These are phyloP conservation scores for Drosophila stalkeri DNA, from an alignment of 2,888 invertebrate genomes.

Conservation along the genomic window DNA sequence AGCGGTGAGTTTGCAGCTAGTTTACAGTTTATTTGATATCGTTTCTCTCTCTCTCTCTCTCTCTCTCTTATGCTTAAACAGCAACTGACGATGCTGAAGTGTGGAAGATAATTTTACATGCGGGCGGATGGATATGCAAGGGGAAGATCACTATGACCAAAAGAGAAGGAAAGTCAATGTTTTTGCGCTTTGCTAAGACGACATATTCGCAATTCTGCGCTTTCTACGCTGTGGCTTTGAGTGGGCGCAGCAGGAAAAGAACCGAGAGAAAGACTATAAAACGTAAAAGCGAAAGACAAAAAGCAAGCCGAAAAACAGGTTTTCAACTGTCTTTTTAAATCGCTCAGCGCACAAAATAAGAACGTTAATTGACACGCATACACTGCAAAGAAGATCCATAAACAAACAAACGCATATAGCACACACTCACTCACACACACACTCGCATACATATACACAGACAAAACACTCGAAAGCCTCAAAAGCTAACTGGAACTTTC, in stretches of 20 bases:
- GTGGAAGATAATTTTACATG: constrained; percentile 17
- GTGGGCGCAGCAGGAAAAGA: constrained; percentile 18
- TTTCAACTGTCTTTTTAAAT: constrained; percentile 55
- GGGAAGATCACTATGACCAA: constrained; percentile 15
- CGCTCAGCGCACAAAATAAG: constrained; percentile 52
- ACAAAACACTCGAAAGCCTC: constrained; percentile 16
- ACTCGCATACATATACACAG: not conserved
- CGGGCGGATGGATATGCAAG: constrained; percentile 20
- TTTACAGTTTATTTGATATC: constrained; percentile 25
- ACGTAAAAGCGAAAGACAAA: constrained; percentile 41
- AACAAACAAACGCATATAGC: constrained; percentile 46
- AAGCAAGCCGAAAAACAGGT: constrained; percentile 60
- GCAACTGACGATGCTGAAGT: not conserved
- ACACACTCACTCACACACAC: constrained; percentile 11
- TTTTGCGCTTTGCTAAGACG: constrained; percentile 23
- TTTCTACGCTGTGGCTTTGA: constrained; percentile 37
- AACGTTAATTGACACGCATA: constrained; percentile 73
- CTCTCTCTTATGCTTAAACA: not conserved
- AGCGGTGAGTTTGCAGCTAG: constrained; percentile 16
- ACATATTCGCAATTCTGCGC: constrained; percentile 15
- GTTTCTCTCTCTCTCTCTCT: not conserved
- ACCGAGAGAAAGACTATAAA: constrained; percentile 26
- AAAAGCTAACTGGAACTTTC: constrained; percentile 74
- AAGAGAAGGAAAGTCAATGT: constrained; percentile 17
- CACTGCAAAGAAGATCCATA: constrained; percentile 42